These are phyloP conservation scores for Botrylloides violaceus DNA, from an alignment of 23 tunicate genomes.

Conservation along the genomic window DNA sequence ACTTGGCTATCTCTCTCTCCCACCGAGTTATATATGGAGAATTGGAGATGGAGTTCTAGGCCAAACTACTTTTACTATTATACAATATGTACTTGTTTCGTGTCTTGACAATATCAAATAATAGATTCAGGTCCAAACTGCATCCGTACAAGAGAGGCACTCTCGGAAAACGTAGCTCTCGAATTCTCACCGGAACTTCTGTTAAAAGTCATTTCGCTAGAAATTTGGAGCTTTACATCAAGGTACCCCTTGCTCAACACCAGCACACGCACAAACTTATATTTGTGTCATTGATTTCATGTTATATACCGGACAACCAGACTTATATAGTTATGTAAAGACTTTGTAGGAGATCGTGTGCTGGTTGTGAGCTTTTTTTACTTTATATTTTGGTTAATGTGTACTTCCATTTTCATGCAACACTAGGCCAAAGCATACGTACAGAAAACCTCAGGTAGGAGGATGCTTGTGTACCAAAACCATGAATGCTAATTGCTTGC, in stretches of 20 bases:
- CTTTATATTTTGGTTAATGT: not conserved
- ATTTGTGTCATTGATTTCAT: too few species aligned
- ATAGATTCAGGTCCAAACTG: not conserved
- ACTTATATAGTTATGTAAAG: too few species aligned
- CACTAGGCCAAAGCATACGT: constrained; percentile 27
- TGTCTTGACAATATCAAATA: too few species aligned
- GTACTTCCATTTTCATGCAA: not conserved
- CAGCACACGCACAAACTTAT: too few species aligned
- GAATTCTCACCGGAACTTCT: not conserved
- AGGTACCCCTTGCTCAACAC: constrained; percentile 30
- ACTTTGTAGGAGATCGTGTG: constrained; percentile 1
- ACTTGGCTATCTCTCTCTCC: too few species aligned
- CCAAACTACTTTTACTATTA: too few species aligned
- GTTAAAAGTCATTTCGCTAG: constrained; percentile 42
- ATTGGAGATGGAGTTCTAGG: too few species aligned
- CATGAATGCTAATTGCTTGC: not conserved
- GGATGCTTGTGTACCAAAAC: not conserved
- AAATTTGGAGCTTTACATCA: constrained; percentile 34
- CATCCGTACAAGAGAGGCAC: constrained; percentile 18
- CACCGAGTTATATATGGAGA: too few species aligned
- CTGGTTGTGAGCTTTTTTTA: not conserved
- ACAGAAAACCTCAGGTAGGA: constrained; percentile 26
- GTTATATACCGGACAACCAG: not conserved
- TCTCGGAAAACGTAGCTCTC: constrained; percentile 19
- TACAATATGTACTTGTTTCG: too few species aligned